Evolutionary conservation across 2,797 vertebrate species (phyloP).

Genomic region (Diceros bicornis): DNA sequence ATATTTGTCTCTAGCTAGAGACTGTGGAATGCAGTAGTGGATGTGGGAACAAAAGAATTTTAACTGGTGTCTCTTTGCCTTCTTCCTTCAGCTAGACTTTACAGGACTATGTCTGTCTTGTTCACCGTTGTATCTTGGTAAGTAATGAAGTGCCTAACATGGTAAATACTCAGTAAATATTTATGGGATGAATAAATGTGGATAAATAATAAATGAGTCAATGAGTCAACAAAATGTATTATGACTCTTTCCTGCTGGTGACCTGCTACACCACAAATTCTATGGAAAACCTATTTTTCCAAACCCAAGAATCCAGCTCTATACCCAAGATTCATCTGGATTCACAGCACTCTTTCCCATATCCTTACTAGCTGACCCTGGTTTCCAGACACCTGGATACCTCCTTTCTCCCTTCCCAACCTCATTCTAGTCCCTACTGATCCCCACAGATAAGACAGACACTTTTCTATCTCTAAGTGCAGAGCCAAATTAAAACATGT

Average conservation of each 20-base stretch:
- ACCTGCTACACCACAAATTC: background rate
- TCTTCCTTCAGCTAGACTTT: background rate
- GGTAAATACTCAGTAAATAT: background rate
- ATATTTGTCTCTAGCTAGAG: background rate
- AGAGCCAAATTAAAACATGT: conserved; percentile 15
- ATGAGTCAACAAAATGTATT: background rate
- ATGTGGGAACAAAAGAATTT: background rate
- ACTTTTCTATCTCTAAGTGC: background rate
- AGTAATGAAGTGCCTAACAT: background rate
- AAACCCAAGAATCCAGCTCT: background rate
- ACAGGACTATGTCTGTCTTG: background rate
- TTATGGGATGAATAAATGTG: background rate
- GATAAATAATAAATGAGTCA: background rate
- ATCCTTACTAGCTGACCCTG: background rate
- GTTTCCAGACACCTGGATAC: background rate
- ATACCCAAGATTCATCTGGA: background rate
- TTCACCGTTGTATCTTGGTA: background rate
- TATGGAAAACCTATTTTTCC: conserved; percentile 17
- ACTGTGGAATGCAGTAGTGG: background rate
- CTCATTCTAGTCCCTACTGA: background rate
- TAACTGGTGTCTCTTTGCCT: background rate
- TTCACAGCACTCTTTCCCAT: background rate
- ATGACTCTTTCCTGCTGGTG: background rate
- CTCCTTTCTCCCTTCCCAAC: background rate
- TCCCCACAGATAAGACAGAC: background rate